A percentile compares a stretch with the other conserved stretches of the same genome.
Evolutionary conservation across 53 echinoderm and acorn worm genomes (phyloP).

Genomic region (Luidia sarsii): DNA sequence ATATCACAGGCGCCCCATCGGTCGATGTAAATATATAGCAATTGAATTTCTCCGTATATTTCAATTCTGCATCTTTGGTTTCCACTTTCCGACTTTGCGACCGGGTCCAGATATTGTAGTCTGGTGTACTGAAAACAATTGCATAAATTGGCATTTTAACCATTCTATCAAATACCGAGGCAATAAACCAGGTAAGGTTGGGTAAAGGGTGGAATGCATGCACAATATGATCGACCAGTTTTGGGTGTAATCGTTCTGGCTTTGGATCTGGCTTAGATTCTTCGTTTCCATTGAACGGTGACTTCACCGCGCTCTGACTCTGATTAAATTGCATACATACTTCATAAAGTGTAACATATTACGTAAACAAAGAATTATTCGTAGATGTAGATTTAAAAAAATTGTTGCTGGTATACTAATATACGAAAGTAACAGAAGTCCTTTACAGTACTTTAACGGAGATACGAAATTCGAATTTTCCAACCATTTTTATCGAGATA

Average conservation of each 20-base stretch:
- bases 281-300: background rate
- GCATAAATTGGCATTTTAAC: too few relatives aligned
- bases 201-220: too few relatives aligned
- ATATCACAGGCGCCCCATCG: background rate
- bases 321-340: slow-evolving; percentile 4
- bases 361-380: slow-evolving; percentile 36
- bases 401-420: slow-evolving; percentile 45
- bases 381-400: slow-evolving; percentile 23
- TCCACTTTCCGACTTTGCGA: too few relatives aligned
- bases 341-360: slow-evolving; percentile 25
- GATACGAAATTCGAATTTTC: slow-evolving; percentile 39
- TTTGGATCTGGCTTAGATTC: background rate
- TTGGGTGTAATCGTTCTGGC: too few relatives aligned
- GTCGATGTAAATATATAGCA: slow-evolving; percentile 13
- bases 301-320: background rate
- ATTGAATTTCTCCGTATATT: background rate
- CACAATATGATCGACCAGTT: too few relatives aligned
- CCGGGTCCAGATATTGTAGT: too few relatives aligned
- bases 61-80: background rate
- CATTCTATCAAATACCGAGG: too few relatives aligned
- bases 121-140: too few relatives aligned
- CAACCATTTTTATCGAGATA: slow-evolving; percentile 31
- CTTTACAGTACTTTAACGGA: slow-evolving; percentile 55
- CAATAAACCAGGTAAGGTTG: too few relatives aligned
- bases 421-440: slow-evolving; percentile 51